Evolutionary conservation across 1,140 invertebrate genomes (phyloP).

Genomic region (Batillaria attramentaria): DNA sequence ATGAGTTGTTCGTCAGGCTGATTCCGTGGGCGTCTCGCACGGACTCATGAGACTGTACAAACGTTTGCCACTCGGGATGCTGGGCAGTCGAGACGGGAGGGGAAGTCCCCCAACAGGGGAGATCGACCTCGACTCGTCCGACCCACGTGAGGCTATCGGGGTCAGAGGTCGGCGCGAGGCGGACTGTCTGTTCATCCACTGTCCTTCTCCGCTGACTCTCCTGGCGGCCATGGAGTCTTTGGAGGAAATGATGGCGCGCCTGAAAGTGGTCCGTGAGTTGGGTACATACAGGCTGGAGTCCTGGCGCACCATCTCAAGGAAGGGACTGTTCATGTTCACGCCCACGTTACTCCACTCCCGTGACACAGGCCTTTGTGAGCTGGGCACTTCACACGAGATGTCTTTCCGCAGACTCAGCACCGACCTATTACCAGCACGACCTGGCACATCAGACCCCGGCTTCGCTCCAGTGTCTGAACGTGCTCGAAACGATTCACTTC

Average conservation of each 20-base stretch:
- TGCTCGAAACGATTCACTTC: not conserved
- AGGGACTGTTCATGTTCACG: too few species aligned
- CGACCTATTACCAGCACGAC: not conserved
- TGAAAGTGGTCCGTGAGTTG: conserved; percentile 22
- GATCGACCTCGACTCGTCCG: conserved; percentile 8
- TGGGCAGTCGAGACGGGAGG: conserved; percentile 27
- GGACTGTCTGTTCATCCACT: not conserved
- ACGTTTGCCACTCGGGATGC: conserved; percentile 33
- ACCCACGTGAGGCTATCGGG: conserved; percentile 20
- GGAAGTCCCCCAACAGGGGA: conserved; percentile 1
- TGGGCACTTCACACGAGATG: not conserved
- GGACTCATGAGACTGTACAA: not conserved
- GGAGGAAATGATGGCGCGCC: conserved; percentile 13
- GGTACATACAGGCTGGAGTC: conserved; percentile 21
- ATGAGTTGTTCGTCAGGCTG: not conserved
- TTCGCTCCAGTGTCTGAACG: too few species aligned
- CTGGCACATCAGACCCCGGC: conserved; percentile 9
- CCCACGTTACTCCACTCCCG: conserved; percentile 13
- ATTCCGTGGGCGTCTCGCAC: conserved; percentile 32
- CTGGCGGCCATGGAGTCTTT: not conserved
- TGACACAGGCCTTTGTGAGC: not conserved
- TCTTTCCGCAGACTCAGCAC: conserved; percentile 21
- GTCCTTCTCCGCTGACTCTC: conserved; percentile 2
- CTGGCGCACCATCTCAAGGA: conserved; percentile 25
- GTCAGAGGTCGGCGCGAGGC: conserved; percentile 23